A percentile compares a stretch with the other conserved stretches of the same genome.
These are phyloP conservation scores for Buathra laborator DNA, from an alignment of 2,888 invertebrate species.

Conservation along the genomic window DNA sequence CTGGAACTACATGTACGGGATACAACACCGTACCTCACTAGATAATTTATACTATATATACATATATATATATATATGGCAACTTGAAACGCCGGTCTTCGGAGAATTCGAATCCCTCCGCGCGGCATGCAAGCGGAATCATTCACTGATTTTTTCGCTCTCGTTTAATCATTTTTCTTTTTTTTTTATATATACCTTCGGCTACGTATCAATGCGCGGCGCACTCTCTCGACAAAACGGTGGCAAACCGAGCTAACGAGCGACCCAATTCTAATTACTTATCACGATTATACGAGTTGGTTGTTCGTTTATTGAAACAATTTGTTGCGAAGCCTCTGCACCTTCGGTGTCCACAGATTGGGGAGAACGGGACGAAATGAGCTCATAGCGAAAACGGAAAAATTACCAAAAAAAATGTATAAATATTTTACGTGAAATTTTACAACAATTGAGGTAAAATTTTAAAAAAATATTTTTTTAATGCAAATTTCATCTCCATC, in stretches of 20 bases:
- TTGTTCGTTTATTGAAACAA: constrained; percentile 32
- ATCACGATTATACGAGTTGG: constrained; percentile 1
- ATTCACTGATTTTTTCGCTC: constrained; percentile 61
- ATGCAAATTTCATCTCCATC: no score
- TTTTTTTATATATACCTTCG: constrained; percentile 2
- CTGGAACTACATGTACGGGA: constrained; percentile 72
- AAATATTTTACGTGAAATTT: no score
- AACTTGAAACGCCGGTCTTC: constrained; percentile 74
- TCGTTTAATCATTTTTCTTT: constrained; percentile 40
- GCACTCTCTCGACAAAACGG: not conserved
- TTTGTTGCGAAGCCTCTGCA: not conserved
- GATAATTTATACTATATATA: constrained; percentile 62
- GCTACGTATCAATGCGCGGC: constrained; percentile 21
- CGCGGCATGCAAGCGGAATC: constrained; percentile 43
- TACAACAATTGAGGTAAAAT: no score
- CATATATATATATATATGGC: constrained; percentile 72
- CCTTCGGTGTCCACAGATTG: no score
- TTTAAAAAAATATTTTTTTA: no score
- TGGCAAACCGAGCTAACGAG: constrained; percentile 13
- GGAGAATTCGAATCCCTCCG: constrained; percentile 74
- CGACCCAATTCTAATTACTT: constrained; percentile 30
- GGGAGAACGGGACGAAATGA: not conserved
- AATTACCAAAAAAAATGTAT: no score
- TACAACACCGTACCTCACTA: constrained; percentile 69
- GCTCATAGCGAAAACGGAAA: no score